Base-by-base conservation (phyloP, 2,113 vertebrate species). In the Gnathonemus echidnorhynchus region DNA sequence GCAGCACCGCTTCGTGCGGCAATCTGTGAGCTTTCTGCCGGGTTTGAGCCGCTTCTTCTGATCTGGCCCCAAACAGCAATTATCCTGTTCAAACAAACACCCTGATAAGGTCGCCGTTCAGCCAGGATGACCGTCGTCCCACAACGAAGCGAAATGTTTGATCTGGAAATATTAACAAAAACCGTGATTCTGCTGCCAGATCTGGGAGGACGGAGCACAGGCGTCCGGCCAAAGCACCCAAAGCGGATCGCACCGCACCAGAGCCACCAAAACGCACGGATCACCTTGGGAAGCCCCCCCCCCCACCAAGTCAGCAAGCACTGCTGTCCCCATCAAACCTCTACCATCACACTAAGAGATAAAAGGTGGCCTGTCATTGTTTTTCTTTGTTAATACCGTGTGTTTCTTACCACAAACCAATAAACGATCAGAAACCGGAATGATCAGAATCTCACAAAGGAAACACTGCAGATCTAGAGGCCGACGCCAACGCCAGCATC, bases 231-330 rank as follows among this genome's bases (percentile, higher is more conserved):
- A 10, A 27, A 19, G 53, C 53, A 56, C 13, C n/a, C 31, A 27
- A 15, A 83, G 6, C 74, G 3, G 35, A 5, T 5, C 42, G 0
- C 27, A 39, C 15, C 10, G 11, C 27, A 5, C 27, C 31, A 24
- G 74, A 35, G 74, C 24, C 74, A 39, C 74, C 74, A 15, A 80
- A 52, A 42, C 6, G 27, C 35, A 31, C 87, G 89, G 91, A 92
- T 91, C 92, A 93, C 92, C 92, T 93, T 89, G 91, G 91, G 91
- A 85, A 91, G 88, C 52, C 92, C 13, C 74, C 17, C 13, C 35
- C 1, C 52, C 5, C 52, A 56, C 52, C 52, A 74, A 83, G 39
- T 2, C 77, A 42, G 77, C 15, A 39, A 83, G 17, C 77, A 83
- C 31, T 39, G 77, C 39, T 24, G 21, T 45, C 77, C 39, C 42